phyloP scores from a whole-genome alignment of 2,113 vertebrate genomes.

The Gallinago paraguaiae region DNA sequence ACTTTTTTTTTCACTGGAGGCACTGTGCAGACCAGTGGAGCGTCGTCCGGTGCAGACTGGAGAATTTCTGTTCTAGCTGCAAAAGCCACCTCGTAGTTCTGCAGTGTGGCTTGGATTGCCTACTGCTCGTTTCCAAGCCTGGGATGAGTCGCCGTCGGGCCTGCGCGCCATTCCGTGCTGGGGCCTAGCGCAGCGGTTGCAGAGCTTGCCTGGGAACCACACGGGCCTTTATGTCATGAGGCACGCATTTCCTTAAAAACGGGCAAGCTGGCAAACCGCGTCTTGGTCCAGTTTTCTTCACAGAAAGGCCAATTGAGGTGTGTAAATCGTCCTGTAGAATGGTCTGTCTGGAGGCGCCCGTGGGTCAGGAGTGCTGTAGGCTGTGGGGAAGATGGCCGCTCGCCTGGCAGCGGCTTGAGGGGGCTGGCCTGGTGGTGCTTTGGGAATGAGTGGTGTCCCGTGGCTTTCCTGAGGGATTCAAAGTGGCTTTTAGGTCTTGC shows the following conservation, averaged over 20 bases:
- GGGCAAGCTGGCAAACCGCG: neutral
- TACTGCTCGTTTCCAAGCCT: neutral
- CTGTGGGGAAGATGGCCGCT: neutral
- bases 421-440: neutral
- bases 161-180: neutral
- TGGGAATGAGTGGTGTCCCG: rapidly evolving
- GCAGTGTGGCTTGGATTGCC: neutral
- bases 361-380: rapidly evolving
- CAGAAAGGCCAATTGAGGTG: neutral
- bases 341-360: neutral
- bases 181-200: neutral
- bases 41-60: neutral
- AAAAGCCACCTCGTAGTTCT: neutral
- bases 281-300: neutral
- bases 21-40: neutral
- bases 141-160: neutral
- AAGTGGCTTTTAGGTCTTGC: neutral
- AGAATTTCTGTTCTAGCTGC: neutral
- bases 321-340: neutral
- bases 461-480: neutral
- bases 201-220: neutral
- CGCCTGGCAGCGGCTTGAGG: neutral
- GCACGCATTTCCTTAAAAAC: neutral
- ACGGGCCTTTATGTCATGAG: rapidly evolving
- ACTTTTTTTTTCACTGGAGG: neutral